Conservation (phyloP, 2,797 vertebrate species). For the Enteromius paludinosus region DNA sequence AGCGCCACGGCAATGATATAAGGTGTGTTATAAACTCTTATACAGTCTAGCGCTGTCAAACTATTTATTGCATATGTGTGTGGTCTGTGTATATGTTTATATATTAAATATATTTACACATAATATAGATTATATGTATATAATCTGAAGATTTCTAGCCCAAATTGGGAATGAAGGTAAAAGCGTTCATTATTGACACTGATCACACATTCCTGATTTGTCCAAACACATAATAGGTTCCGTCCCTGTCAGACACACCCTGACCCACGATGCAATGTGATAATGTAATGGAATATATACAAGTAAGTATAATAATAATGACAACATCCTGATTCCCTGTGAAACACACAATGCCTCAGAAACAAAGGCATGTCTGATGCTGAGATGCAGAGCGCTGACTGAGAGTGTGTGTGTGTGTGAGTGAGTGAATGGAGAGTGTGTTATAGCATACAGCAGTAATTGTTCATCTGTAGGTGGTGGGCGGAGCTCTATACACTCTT, state of each 20-base stretch:
- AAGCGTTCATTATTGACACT: no score
- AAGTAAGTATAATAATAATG: background rate
- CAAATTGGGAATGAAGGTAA: background rate
- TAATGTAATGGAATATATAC: background rate
- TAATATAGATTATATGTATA: no score
- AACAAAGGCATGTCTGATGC: slow-evolving; percentile 9
- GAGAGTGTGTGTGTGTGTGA: slow-evolving; percentile 16
- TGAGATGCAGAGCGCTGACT: background rate
- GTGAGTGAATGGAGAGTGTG: slow-evolving; percentile 30
- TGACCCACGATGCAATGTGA: background rate
- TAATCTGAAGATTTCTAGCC: no score
- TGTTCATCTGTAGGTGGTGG: slow-evolving; percentile 27
- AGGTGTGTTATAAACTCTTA: background rate
- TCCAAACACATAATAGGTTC: background rate
- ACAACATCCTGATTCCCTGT: background rate
- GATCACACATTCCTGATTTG: background rate
- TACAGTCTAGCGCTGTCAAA: no score
- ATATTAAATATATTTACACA: no score
- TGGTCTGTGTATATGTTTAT: no score
- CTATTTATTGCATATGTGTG: no score
- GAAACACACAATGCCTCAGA: background rate
- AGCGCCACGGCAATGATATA: no score
- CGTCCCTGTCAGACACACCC: background rate
- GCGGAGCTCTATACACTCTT: slow-evolving; percentile 20
- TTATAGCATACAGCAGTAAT: slow-evolving; percentile 11